Conservation (phyloP, 2,888 invertebrate genomes). For the Lutraria lutraria region DNA sequence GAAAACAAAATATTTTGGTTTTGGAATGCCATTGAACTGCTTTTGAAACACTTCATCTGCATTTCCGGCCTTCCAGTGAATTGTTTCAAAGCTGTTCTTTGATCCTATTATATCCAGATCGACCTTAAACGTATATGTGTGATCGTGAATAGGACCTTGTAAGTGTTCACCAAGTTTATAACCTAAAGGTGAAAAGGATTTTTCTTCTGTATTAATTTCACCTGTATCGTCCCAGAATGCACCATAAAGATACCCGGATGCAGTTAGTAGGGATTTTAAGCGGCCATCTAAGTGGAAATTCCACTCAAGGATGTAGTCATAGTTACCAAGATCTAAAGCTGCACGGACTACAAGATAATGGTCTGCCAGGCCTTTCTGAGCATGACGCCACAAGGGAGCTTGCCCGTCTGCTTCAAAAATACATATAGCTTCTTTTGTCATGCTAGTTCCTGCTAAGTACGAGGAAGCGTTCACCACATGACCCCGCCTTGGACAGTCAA, state of each 20-base stretch:
- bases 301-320: slow-evolving; percentile 73
- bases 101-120: slow-evolving; percentile 69
- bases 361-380: slow-evolving; percentile 60
- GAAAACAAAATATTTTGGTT: slow-evolving; percentile 55
- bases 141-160: slow-evolving; percentile 69
- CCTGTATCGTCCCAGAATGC: slow-evolving; percentile 62
- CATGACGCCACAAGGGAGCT: slow-evolving; percentile 69
- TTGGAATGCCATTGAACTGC: slow-evolving; percentile 41
- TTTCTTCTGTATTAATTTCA: background rate
- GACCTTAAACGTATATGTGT: slow-evolving; percentile 69
- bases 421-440: slow-evolving; percentile 59
- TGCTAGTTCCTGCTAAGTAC: slow-evolving; percentile 32
- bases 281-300: slow-evolving; percentile 68
- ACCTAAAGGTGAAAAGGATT: slow-evolving; percentile 60
- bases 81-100: slow-evolving; percentile 64
- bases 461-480: slow-evolving; percentile 57
- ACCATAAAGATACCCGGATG: slow-evolving; percentile 63
- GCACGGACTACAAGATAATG: slow-evolving; percentile 63
- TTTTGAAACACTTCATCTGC: slow-evolving; percentile 56
- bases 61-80: slow-evolving; percentile 64
- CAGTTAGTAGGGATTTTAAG: slow-evolving; percentile 54
- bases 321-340: slow-evolving; percentile 69
- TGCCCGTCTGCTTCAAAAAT: slow-evolving; percentile 73
- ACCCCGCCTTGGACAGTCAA: slow-evolving; percentile 75
- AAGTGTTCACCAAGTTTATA: slow-evolving; percentile 60